These are phyloP conservation scores for Trichechus manatus DNA, from an alignment of 2,113 vertebrate species.

Conservation along the genomic window DNA sequence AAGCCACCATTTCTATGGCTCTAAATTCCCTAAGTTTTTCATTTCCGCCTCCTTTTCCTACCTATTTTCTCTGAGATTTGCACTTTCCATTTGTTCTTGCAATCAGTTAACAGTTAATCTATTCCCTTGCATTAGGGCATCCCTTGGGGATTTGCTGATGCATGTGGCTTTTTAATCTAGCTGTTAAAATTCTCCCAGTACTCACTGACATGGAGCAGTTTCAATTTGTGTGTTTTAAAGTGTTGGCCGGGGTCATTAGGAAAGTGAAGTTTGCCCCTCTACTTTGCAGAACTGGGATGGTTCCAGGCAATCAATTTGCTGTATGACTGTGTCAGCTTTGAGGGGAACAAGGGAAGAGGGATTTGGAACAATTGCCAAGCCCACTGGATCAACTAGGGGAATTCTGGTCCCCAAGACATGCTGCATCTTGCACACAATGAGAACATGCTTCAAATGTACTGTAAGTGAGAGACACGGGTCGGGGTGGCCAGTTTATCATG, in stretches of 20 bases:
- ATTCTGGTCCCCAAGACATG: neutral
- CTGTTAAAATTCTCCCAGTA: slow-evolving; percentile 74
- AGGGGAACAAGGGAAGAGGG: neutral
- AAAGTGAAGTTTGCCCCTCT: slow-evolving; percentile 30
- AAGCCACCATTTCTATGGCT: neutral
- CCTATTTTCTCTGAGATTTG: slow-evolving; percentile 63
- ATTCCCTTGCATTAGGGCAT: slow-evolving; percentile 60
- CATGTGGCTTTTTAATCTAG: slow-evolving; percentile 77
- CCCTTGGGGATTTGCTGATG: slow-evolving; percentile 68
- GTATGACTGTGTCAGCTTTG: neutral
- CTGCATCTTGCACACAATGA: neutral
- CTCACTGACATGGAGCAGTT: slow-evolving; percentile 45
- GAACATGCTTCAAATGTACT: neutral
- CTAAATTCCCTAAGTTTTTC: neutral
- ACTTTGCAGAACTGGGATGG: neutral
- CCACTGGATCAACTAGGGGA: neutral
- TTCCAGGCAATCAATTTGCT: neutral
- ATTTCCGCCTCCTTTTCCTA: neutral
- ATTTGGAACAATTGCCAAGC: neutral
- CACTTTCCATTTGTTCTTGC: slow-evolving; percentile 68
- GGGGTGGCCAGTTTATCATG: neutral
- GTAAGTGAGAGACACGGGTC: neutral
- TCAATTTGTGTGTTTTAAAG: slow-evolving; percentile 68
- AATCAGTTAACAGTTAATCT: slow-evolving; percentile 70
- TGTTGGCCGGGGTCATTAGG: slow-evolving; percentile 3